Percentiles rank a stretch among this genome's conserved stretches.
phyloP scores from a whole-genome alignment of 2,888 invertebrate species.

The Drosophila paucipuncta region DNA sequence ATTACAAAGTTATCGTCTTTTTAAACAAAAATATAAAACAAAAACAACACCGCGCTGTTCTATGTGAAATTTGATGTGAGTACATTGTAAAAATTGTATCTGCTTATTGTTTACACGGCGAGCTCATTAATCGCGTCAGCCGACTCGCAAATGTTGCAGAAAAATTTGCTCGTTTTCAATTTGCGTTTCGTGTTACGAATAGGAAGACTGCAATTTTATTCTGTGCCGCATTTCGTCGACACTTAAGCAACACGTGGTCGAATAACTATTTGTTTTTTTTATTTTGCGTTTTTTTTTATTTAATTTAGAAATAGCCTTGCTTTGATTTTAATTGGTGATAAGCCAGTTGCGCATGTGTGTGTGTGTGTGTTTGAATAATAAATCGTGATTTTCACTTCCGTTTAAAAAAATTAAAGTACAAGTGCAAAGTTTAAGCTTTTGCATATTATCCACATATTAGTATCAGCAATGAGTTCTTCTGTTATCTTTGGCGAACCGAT shows the following conservation, averaged over 20 bases:
- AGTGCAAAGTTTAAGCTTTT: background rate
- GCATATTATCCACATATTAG: background rate
- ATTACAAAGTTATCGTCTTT: slow-evolving; percentile 16
- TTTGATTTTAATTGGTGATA: slow-evolving; percentile 1
- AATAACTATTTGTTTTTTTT: background rate
- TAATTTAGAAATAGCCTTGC: background rate
- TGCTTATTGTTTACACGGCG: background rate
- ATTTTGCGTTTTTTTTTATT: background rate
- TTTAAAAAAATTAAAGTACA: background rate
- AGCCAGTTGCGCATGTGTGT: slow-evolving; percentile 27
- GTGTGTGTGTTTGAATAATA: slow-evolving; percentile 1
- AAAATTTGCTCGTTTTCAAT: slow-evolving; percentile 11
- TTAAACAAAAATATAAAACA: background rate
- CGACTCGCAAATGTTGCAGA: background rate
- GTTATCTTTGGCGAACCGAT: slow-evolving; percentile 3
- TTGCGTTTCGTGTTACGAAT: slow-evolving; percentile 2
- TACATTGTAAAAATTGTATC: slow-evolving; percentile 4
- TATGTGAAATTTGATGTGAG: slow-evolving; percentile 23
- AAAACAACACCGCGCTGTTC: background rate
- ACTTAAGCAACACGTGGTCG: slow-evolving; percentile 23
- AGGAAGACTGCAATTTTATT: slow-evolving; percentile 1
- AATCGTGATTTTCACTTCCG: background rate
- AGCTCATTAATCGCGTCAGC: no score
- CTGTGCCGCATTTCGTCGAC: slow-evolving; percentile 16
- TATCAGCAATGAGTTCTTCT: background rate